phyloP scores from a whole-genome alignment of 2,113 vertebrate species.

The Gadus macrocephalus region DNA sequence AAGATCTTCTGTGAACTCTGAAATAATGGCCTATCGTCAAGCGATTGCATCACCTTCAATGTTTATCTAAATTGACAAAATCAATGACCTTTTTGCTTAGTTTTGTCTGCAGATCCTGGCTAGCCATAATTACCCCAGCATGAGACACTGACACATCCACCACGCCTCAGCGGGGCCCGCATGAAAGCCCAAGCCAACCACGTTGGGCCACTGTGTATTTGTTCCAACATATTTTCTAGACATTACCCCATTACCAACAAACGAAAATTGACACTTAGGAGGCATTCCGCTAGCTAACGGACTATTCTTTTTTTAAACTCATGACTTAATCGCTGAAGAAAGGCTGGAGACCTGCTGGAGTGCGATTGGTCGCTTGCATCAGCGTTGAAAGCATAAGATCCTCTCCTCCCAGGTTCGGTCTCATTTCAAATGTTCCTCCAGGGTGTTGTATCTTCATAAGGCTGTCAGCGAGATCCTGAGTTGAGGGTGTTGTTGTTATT shows the following conservation, averaged over 20 bases:
- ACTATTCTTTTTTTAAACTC: background rate
- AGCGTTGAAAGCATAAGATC: constrained; percentile 48
- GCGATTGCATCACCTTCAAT: no score
- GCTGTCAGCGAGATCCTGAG: no score
- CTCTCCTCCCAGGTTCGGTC: constrained; percentile 1
- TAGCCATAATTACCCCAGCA: constrained; percentile 36
- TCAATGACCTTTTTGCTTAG: background rate
- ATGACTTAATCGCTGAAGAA: no score
- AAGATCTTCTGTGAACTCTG: no score
- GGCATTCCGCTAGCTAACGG: constrained; percentile 35
- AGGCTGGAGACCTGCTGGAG: constrained; percentile 24
- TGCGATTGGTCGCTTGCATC: constrained; percentile 53
- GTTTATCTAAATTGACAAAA: no score
- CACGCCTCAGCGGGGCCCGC: constrained; percentile 27
- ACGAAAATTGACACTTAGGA: constrained; percentile 37
- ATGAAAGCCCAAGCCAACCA: constrained; percentile 41
- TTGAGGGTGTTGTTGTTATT: constrained; percentile 1
- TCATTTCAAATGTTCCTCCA: constrained; percentile 24
- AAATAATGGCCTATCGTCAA: no score
- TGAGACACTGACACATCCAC: constrained; percentile 46
- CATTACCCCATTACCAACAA: constrained; percentile 50
- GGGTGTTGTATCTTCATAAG: background rate
- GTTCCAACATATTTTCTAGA: constrained; percentile 43
- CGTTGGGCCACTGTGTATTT: constrained; percentile 5
- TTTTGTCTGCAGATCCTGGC: constrained; percentile 19